Base-by-base conservation (phyloP, 2,113 vertebrate species). In the Rhabdornis inornatus region DNA sequence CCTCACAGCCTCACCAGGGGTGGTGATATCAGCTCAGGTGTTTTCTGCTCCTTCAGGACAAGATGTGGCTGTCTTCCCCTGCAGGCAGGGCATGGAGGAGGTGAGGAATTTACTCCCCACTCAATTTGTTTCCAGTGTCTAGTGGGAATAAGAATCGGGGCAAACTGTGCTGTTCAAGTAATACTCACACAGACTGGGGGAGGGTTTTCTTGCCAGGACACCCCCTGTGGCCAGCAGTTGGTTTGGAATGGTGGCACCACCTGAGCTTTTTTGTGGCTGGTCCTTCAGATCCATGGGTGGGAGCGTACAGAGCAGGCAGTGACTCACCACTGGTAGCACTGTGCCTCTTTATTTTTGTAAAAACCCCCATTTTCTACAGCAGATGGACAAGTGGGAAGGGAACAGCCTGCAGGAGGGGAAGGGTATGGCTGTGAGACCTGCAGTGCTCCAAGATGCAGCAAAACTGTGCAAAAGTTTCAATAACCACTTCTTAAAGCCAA, bases 1-100 rank as follows among this genome's bases (percentile, higher is more conserved):
- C 42, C 35, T 50, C 57, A 10, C 80, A 52, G 66, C 70, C 47
- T 35, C 44, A 55, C 39, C 17, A 50, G 50, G 68, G 63, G 21
- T 1, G 1, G 76, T 3, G 77, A 79, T 15, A n/a, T n/a, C n/a
- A n/a, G 25, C 25, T 3, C 16, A 5, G 44, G 17, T 0, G 0
- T 49, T 81, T 64, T 68, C 44, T 93, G 44, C 44, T 80, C 60
- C 45, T 66, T 16, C 56, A 33, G 50, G 81, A 37, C 49, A 78
- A 47, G 65, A 47, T 50, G 59, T 44, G 70, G 35, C 59, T 75
- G 69, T 6, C 63, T 22, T 86, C 80, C 63, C 81, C 80, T 8
- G 1, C 66, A 88, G 66, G 40, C 47, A 85, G 61, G 65, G 53
- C 40, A 2, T 3, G 63, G 80, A 70, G 88, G 59, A 90, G 83